phyloP scores from a whole-genome alignment of 1,140 invertebrate genomes.

The Anastrepha ludens region DNA sequence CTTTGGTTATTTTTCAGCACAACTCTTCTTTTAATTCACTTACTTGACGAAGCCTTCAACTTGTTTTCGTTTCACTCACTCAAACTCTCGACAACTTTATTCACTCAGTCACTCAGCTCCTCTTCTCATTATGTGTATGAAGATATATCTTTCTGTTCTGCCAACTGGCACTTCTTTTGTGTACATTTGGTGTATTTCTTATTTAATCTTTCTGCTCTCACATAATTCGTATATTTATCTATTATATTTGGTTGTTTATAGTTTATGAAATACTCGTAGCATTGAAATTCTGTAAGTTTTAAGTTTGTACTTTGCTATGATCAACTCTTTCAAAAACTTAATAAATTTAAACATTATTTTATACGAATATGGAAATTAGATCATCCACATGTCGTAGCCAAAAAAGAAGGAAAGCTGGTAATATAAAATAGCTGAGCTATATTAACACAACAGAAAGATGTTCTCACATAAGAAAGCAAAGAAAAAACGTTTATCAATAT shows the following conservation, averaged over 20 bases:
- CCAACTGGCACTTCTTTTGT: background rate
- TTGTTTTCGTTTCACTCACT: slow-evolving; percentile 8
- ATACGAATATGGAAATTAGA: background rate
- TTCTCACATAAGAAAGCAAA: too few species aligned
- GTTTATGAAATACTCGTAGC: background rate
- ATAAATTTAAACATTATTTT: background rate
- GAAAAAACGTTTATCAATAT: too few species aligned
- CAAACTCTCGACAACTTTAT: slow-evolving; percentile 17
- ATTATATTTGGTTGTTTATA: background rate
- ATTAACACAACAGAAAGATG: too few species aligned
- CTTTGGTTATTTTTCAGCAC: background rate
- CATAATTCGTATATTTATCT: background rate
- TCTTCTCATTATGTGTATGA: background rate
- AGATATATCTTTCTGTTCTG: background rate
- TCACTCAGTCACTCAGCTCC: slow-evolving; percentile 4
- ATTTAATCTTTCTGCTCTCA: background rate
- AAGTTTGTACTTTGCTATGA: background rate
- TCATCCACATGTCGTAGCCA: too few species aligned
- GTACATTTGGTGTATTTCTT: background rate
- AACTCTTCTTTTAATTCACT: slow-evolving; percentile 28
- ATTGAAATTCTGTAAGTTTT: background rate
- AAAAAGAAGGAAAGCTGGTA: too few species aligned
- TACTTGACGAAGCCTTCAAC: slow-evolving; percentile 30
- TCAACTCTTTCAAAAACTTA: background rate
- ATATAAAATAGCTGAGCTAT: too few species aligned